phyloP scores from a whole-genome alignment of 1,140 invertebrate species.

The Pemphigus obesinymphae region DNA sequence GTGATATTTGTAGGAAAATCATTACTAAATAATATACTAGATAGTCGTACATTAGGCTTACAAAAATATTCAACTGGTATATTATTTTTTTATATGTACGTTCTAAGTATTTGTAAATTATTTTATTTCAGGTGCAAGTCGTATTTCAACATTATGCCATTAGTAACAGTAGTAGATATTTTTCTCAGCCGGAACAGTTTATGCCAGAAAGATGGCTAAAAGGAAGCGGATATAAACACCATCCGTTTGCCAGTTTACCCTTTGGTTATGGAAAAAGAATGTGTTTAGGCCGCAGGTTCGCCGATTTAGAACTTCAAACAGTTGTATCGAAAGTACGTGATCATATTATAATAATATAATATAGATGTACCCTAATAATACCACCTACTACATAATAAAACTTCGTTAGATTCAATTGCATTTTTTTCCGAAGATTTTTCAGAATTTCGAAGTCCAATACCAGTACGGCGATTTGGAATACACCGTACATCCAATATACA shows the following conservation, averaged over 20 bases:
- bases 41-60: no score
- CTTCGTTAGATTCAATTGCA: not conserved
- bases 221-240: constrained; percentile 45
- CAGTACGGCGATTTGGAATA: constrained; percentile 62
- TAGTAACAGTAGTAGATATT: constrained; percentile 69
- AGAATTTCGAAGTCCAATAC: constrained; percentile 63
- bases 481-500: constrained; percentile 68
- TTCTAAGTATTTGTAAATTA: not conserved
- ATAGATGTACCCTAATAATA: not conserved
- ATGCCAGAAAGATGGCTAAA: constrained; percentile 73
- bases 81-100: not conserved
- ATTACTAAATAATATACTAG: no score
- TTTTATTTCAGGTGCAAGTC: constrained; percentile 64
- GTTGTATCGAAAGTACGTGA: constrained; percentile 61
- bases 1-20: no score
- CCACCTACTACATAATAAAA: not conserved
- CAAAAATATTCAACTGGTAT: no score
- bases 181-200: constrained; percentile 62
- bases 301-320: constrained; percentile 72
- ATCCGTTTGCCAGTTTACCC: constrained; percentile 69
- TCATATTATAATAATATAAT: not conserved
- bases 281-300: constrained; percentile 75
- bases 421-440: constrained; percentile 59
- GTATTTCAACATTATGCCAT: constrained; percentile 77
- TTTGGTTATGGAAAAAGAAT: constrained; percentile 78